Base-by-base conservation (phyloP, 2,888 invertebrate species). In the Griposia aprilina region DNA sequence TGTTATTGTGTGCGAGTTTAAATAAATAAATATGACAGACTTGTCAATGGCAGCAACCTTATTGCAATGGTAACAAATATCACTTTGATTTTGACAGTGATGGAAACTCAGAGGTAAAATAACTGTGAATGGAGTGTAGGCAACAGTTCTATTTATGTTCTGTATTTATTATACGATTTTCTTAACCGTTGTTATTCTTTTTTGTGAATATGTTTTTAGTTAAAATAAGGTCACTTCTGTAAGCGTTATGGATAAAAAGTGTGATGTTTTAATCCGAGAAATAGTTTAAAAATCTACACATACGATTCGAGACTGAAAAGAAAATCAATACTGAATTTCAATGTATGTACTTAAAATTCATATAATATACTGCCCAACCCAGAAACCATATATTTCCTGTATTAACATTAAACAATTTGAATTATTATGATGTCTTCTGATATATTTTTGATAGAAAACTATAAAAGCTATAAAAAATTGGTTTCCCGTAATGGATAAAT, bases 401-500 rank as follows among this genome's bases (percentile, higher is more conserved):
- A 13, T 59, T 7, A 52, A 52, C 5, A 66, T 41, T 17, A 1
- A 59, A 68, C 57, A 67, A 63, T 48, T 30, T 26, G 52, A 17
- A 57, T 81, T 30, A 81, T 77, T 57, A 63, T 59, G 26, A 59
- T 74, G 59, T 83, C 10, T 69, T 69, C n/a, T 52, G 15, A 55
- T 36, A 70, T 63, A 55, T 50, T 68, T 45, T 81, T 55, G 7
- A 45, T 36, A 52, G 26, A 66, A 85, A 69, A 30, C 48, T 11
- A 69, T 63, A 57, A 45, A 80, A 71, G 26, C 30, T 63, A 41
- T 73, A 50, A 48, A 80, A 76, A 76, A 76, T 10, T 71, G 57
- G 8, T 52, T 23, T 41, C 15, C 23, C 41, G 23, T 74, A 80
- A 84, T 84, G 84, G 76, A 76, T 74, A 74, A 62, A 87, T 87